phyloP scores from a whole-genome alignment of 2,113 vertebrate species.

The Haemorhous mexicanus region DNA sequence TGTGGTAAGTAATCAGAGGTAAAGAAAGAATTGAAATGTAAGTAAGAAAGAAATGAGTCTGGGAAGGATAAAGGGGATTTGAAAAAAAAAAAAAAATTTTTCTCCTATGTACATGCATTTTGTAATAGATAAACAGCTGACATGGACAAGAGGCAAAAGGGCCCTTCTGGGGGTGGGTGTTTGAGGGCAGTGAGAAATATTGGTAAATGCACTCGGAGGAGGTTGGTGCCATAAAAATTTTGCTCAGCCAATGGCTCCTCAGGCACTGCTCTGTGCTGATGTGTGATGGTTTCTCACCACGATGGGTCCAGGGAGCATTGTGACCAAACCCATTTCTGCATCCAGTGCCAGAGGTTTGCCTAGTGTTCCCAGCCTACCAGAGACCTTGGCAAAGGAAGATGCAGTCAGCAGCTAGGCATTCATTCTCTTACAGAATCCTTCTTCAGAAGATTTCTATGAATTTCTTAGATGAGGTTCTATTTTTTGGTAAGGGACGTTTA shows the following conservation, averaged over 20 bases:
- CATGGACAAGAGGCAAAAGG: neutral
- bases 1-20: neutral
- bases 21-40: neutral
- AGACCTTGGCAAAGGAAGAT: neutral
- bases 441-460: neutral
- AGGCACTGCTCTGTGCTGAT: neutral
- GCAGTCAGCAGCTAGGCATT: neutral
- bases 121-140: neutral
- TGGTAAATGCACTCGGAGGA: neutral
- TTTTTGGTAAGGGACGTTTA: neutral
- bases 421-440: neutral
- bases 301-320: neutral
- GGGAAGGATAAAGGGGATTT: neutral
- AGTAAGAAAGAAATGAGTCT: neutral
- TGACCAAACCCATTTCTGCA: neutral
- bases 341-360: neutral
- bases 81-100: neutral
- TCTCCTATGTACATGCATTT: neutral
- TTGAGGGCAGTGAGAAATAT: neutral
- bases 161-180: neutral
- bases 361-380: neutral
- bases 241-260: rapidly evolving
- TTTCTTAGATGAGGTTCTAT: neutral
- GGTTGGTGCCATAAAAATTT: neutral
- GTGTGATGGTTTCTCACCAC: neutral